phyloP scores from a whole-genome alignment of 2,888 invertebrate genomes.

The Rhingia rostrata region DNA sequence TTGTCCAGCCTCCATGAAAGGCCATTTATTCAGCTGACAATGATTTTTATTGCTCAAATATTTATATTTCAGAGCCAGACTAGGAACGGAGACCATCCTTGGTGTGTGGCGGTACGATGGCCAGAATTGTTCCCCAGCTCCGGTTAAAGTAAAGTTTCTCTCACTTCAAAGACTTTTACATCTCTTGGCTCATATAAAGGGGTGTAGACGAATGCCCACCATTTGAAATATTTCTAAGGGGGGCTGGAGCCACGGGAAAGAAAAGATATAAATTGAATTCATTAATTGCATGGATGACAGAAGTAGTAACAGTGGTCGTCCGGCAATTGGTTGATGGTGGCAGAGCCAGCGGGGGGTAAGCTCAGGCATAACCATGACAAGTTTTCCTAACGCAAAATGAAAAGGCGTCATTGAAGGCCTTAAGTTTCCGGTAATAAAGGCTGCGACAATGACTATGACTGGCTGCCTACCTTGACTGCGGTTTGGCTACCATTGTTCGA shows the following conservation, averaged over 20 bases:
- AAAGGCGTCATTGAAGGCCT: conserved; percentile 45
- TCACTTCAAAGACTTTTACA: conserved; percentile 49
- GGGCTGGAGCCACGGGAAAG: conserved; percentile 9
- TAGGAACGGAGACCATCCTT: conserved; percentile 10
- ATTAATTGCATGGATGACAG: conserved; percentile 62
- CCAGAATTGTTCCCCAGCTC: neutral
- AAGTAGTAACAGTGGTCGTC: conserved; percentile 34
- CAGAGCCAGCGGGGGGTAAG: neutral
- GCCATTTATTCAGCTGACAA: conserved; percentile 57
- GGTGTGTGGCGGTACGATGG: conserved; percentile 19
- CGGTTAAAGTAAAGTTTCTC: conserved; percentile 39
- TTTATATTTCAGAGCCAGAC: conserved; percentile 50
- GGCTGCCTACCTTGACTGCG: conserved; percentile 7
- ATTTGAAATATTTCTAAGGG: conserved; percentile 4
- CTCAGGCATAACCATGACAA: conserved; percentile 27
- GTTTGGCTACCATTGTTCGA: conserved; percentile 47
- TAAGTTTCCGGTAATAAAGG: conserved; percentile 50
- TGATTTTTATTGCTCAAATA: conserved; percentile 68
- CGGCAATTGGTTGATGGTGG: conserved; percentile 38
- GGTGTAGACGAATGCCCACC: neutral
- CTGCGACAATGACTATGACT: conserved; percentile 43
- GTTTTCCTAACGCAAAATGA: conserved; percentile 27
- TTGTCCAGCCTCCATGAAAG: conserved; percentile 41
- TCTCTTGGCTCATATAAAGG: neutral
- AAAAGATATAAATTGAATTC: conserved; percentile 64